Conservation (phyloP, 2,797 vertebrate species). For the Steatocranus sp. region DNA sequence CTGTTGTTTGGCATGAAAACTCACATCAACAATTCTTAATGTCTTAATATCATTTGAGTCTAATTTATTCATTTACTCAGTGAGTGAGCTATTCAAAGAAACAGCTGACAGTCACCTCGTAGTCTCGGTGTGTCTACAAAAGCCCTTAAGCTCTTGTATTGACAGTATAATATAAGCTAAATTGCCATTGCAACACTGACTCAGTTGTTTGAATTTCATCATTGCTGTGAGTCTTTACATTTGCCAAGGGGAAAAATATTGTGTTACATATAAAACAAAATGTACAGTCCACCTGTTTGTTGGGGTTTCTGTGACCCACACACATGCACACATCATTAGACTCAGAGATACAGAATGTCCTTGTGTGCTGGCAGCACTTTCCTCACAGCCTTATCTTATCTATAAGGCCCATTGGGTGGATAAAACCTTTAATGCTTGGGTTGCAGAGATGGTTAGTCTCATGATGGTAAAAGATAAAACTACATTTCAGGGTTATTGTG, state of each 20-base stretch:
- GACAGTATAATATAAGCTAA: neutral
- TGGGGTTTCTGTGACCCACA: neutral
- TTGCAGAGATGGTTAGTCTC: neutral
- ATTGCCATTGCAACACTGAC: neutral
- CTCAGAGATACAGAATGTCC: neutral
- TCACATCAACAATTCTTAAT: neutral
- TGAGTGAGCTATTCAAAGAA: neutral
- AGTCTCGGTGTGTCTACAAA: neutral
- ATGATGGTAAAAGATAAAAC: neutral
- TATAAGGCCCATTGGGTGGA: neutral
- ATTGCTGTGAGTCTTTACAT: neutral
- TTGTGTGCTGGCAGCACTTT: slow-evolving; percentile 9
- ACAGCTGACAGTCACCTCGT: neutral
- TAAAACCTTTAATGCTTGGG: neutral
- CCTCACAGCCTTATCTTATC: slow-evolving; percentile 43
- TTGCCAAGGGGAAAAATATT: neutral
- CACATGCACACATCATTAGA: neutral
- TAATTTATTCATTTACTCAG: neutral
- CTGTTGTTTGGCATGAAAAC: neutral
- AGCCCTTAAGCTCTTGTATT: neutral
- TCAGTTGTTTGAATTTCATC: neutral
- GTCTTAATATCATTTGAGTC: neutral
- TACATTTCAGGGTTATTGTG: neutral
- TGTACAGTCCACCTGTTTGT: neutral
- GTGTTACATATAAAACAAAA: neutral